Base-by-base conservation (phyloP, 2,888 invertebrate genomes). In the Therioaphis trifolii region DNA sequence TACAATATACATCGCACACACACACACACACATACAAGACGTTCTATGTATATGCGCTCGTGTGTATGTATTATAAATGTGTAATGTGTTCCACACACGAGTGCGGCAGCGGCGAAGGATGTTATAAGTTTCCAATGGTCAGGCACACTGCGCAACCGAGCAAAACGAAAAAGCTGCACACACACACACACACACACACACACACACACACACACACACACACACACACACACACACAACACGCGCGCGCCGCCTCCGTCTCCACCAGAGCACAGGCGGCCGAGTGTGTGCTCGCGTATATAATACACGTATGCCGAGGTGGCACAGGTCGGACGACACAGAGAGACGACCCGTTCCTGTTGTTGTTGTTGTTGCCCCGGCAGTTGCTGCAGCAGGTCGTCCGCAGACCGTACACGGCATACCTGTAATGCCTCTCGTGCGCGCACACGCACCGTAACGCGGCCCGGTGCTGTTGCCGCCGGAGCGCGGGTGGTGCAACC, bases 51-150 rank as follows among this genome's bases (percentile, higher is more conserved):
- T n/a, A n/a, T n/a, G n/a, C n/a, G n/a, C n/a, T n/a, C n/a, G n/a
- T n/a, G n/a, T n/a, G n/a, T n/a, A n/a, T n/a, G n/a, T n/a, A n/a
- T n/a, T n/a, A n/a, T n/a, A n/a, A n/a, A n/a, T n/a, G n/a, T n/a
- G n/a, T n/a, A n/a, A n/a, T n/a, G n/a, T n/a, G n/a, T n/a, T n/a
- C n/a, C n/a, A n/a, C n/a, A n/a, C n/a, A n/a, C n/a, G n/a, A n/a
- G n/a, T n/a, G 35, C 35, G 35, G 35, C 35, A 7, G 35, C 3
- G 24, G 24, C 4, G 82, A n/a, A 82, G 82, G 82, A 82, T 66
- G 74, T 82, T 82, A 61, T 40, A 82, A 74, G 82, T 82, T 82
- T 82, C 82, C 82, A 74, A 35, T 82, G 82, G 82, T 18, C 82
- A 82, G 52, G 29, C 82, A 82, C 82, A 74, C n/a, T 12, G 82